Percentiles rank a stretch among this genome's conserved stretches.
phyloP scores from a whole-genome alignment of 2,888 invertebrate genomes.

The Temnothorax rugatulus region DNA sequence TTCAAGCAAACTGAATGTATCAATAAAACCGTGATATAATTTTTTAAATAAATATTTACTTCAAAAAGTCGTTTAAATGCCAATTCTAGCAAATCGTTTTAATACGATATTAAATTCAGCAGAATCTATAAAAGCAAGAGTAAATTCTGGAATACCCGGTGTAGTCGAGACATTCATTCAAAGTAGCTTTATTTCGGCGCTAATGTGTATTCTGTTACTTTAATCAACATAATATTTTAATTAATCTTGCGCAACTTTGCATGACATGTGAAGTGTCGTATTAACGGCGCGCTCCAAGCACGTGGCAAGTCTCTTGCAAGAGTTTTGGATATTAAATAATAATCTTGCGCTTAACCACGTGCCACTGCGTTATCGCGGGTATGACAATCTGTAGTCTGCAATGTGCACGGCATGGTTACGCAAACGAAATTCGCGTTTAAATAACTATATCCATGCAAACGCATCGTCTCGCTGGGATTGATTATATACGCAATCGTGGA shows the following conservation, averaged over 20 bases:
- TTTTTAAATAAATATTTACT: background rate
- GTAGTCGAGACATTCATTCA: background rate
- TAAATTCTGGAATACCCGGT: background rate
- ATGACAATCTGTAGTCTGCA: conserved; percentile 7
- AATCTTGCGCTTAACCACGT: conserved; percentile 33
- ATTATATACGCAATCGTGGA: background rate
- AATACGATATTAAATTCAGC: background rate
- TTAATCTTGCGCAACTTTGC: background rate
- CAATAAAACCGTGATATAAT: background rate
- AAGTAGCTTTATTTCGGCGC: background rate
- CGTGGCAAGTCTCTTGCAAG: conserved; percentile 15
- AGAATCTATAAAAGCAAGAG: background rate
- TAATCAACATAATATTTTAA: conserved; percentile 27
- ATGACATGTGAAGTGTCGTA: background rate
- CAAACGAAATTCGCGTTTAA: background rate
- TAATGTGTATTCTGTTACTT: background rate
- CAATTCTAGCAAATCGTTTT: background rate
- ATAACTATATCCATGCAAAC: background rate
- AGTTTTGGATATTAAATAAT: conserved; percentile 44
- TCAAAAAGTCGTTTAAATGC: background rate
- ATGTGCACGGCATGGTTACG: background rate
- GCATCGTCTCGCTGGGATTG: conserved; percentile 16
- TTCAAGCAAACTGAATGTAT: background rate
- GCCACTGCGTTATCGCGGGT: background rate
- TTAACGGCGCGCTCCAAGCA: conserved; percentile 12